Evolutionary conservation across 2,888 invertebrate genomes (phyloP), one percentile per base, ranked within the genome.

Genomic region (Dynastes grantii): DNA sequence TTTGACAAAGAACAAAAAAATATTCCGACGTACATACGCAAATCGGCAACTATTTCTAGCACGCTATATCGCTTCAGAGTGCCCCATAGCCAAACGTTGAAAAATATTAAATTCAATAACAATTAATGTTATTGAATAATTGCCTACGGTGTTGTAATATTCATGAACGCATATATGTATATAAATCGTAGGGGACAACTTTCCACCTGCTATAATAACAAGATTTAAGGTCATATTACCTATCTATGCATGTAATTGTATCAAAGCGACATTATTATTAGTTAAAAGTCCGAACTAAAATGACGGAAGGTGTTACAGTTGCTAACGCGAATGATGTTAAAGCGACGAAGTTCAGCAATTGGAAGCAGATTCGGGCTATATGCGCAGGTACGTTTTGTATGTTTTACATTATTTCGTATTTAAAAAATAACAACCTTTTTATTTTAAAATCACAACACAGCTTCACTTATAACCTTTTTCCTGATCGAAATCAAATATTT

Each of bases 291-390:
- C 29, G 40, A 65, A 51, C n/a, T 9, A 68, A 22, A 58, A 73
- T 58, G 73, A 58, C 4, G 16, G 61, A 37, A 55, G 71, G 16
- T 32, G 32, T 13, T 32, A 27, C 27, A 27, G 11, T 63, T 11
- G n/a, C 2, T 32, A 27, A 27, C 11, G 67, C 45, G n/a, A 67
- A 67, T 63, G 63, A 63, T 11, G 32, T 5, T 58, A 63, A 63
- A 32, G 11, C 4, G 8, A 32, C 6, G 27, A 27, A 16, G 9
- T 40, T 40, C 53, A 73, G 58, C 16, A 58, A 73, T 40, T 40
- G 73, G 58, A 73, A 73, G 37, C 73, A 73, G 37, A 73, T 73
- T 45, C 58, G 55, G 1, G 73, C 73, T 11, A 73, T 73, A 40
- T 73, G 32, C 22, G 73, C 73, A 16, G 73, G 73, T 73, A 51